Conservation (phyloP, 2,113 vertebrate species). For the Miniopterus natalensis region DNA sequence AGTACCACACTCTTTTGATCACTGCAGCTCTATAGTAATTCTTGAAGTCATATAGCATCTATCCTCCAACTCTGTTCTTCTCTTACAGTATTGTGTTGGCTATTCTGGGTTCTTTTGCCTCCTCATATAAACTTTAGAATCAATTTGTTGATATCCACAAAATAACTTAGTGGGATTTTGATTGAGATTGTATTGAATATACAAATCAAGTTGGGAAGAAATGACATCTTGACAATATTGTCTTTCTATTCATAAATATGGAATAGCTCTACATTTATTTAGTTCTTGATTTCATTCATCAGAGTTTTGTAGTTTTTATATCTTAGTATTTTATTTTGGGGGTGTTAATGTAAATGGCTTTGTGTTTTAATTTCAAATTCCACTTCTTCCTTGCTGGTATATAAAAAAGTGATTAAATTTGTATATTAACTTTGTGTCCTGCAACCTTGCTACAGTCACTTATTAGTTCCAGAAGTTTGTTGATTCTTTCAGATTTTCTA, state of each 20-base stretch:
- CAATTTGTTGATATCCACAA: background rate
- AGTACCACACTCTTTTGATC: background rate
- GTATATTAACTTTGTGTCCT: background rate
- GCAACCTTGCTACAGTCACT: background rate
- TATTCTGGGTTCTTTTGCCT: background rate
- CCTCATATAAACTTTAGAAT: background rate
- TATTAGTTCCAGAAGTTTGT: background rate
- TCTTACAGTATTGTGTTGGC: background rate
- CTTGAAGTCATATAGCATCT: background rate
- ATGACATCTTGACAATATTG: background rate
- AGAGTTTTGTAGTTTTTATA: background rate
- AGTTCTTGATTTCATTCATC: background rate
- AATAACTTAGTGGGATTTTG: background rate
- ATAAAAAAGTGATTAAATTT: background rate
- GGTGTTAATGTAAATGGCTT: background rate
- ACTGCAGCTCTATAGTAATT: background rate
- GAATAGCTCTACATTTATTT: background rate
- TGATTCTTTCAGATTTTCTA: background rate
- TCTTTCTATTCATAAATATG: background rate
- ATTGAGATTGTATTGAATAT: background rate
- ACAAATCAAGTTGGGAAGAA: background rate
- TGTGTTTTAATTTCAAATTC: constrained; percentile 17
- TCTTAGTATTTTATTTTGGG: background rate
- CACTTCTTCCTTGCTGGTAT: background rate
- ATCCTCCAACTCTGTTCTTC: background rate